Percentiles rank a stretch among this genome's conserved stretches.
These are phyloP conservation scores for Polypedilum pembai DNA, from an alignment of 1,140 invertebrate genomes.

Conservation along the genomic window DNA sequence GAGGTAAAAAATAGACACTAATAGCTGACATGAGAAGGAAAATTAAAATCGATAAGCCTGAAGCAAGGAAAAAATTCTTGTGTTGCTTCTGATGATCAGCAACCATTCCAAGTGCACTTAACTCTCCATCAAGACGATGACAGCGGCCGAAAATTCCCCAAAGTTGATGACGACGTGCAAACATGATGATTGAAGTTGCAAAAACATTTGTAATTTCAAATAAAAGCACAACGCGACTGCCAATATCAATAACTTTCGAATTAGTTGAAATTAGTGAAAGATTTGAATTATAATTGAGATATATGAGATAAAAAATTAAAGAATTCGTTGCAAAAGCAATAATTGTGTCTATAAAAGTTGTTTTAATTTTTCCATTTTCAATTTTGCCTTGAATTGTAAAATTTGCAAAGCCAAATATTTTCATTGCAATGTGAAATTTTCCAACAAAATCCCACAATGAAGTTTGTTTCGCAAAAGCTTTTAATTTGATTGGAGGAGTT, in stretches of 20 bases:
- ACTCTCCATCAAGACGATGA: background rate
- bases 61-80: background rate
- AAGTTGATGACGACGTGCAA: background rate
- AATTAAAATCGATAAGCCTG: background rate
- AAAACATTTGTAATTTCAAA: background rate
- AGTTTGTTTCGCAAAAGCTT: background rate
- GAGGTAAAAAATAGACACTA: background rate
- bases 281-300: background rate
- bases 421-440: background rate
- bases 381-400: background rate
- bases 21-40: background rate
- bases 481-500: background rate
- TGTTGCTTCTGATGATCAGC: background rate
- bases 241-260: background rate
- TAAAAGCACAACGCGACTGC: background rate
- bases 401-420: background rate
- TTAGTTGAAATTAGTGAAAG: background rate
- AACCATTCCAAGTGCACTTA: background rate
- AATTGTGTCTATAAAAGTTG: background rate
- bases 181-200: background rate
- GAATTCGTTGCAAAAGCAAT: background rate
- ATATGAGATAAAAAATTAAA: background rate
- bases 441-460: background rate
- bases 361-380: slow-evolving; percentile 17
- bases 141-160: background rate